Base-by-base conservation (phyloP, 1,140 invertebrate species). In the Procambarus virginalis region DNA sequence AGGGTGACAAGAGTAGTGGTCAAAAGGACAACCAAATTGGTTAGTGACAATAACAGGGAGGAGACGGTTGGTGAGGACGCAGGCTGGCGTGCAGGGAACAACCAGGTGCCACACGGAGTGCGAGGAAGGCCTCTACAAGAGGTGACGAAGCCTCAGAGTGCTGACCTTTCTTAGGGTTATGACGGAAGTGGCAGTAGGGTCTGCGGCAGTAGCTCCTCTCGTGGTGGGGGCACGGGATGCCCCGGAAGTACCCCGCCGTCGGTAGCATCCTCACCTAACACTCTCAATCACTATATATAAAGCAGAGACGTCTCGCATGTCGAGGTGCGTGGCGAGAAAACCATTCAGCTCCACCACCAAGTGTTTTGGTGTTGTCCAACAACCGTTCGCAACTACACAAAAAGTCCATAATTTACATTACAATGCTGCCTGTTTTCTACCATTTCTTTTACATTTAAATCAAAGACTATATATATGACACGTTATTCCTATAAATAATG, bases 131-230 rank as follows among this genome's bases (percentile, higher is more conserved):
- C 34, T 34, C 34, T 0, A 34, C 34, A 34, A 34, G 34, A 34
- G 34, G 34, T 34, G 34, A 34, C 34, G 34, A 34, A 34, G 34
- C 34, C 34, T 34, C 34, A 34, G 34, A 34, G 34, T 34, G 34
- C 81, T 84, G 88, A 89, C 88, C 88, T 89, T 84, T 89, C 75
- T 49, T 79, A 14, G 76, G 75, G 81, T 78, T n/a, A 75, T 89
- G 88, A 45, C 78, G 88, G 82, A 89, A 89, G 48, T 89, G 88
- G 82, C 88, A 89, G 88, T 84, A 89, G 10, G 88, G 88, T 1
- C 88, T 81, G 49, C 22, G 51, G 34, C 88, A 89, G 2, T 49
- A 48, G 46, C 75, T 60, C 45, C 51, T 77, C 48, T 76, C 55
- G 49, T 89, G 75, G 12, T 51, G 75, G 6, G 88, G 88, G 46